Percentiles rank a stretch among this genome's conserved stretches.
phyloP scores from a whole-genome alignment of 2,888 invertebrate species.

The Cheilosia scutellata region DNA sequence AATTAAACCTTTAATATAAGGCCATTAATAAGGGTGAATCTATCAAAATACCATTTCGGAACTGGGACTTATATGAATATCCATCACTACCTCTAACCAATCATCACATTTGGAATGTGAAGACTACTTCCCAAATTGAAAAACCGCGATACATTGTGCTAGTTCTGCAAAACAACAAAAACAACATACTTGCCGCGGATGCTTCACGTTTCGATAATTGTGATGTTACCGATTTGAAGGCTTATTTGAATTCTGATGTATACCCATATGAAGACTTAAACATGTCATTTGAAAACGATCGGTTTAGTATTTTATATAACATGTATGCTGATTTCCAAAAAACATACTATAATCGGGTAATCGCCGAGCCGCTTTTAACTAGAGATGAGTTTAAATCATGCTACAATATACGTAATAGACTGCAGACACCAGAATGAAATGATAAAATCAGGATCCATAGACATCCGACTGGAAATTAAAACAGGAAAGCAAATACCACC shows the following conservation, averaged over 20 bases:
- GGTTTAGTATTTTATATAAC: too few species aligned
- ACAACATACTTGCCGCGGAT: too few species aligned
- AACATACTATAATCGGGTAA: too few species aligned
- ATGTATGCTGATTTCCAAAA: too few species aligned
- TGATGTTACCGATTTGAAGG: too few species aligned
- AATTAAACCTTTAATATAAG: slow-evolving; percentile 52
- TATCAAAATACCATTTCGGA: slow-evolving; percentile 50
- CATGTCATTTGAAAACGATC: too few species aligned
- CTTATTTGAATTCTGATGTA: too few species aligned
- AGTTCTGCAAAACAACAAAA: slow-evolving; percentile 80
- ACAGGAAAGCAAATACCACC: slow-evolving; percentile 27
- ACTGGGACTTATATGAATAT: slow-evolving; percentile 65
- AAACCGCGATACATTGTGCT: slow-evolving; percentile 81
- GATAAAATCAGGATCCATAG: too few species aligned
- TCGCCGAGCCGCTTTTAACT: too few species aligned
- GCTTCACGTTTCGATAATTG: too few species aligned
- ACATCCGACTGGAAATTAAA: slow-evolving; percentile 45
- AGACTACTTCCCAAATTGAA: slow-evolving; percentile 80
- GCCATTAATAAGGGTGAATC: slow-evolving; percentile 35
- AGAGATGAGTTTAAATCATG: background rate
- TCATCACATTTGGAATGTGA: slow-evolving; percentile 79
- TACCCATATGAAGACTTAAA: too few species aligned
- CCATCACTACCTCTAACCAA: slow-evolving; percentile 78
- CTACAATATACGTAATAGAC: slow-evolving; percentile 78
- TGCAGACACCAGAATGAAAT: slow-evolving; percentile 76